phyloP scores from a whole-genome alignment of 2,888 invertebrate species.

The Drosophila kambysellisi region DNA sequence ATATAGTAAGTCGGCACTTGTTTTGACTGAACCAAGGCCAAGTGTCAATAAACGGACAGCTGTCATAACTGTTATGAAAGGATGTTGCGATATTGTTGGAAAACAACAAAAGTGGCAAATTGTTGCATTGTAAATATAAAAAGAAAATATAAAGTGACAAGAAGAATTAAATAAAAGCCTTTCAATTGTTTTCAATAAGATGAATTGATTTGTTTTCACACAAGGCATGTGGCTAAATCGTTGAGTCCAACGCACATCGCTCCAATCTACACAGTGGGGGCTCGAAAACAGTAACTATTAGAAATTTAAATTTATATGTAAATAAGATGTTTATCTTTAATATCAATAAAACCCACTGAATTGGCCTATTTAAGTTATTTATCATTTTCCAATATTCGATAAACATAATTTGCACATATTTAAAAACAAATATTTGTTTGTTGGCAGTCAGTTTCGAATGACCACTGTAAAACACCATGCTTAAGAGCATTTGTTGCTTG shows the following conservation, averaged over 20 bases:
- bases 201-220: conserved; percentile 75
- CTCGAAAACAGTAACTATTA: neutral
- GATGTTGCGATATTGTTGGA: conserved; percentile 16
- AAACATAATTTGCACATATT: neutral
- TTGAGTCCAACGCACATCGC: conserved; percentile 8
- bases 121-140: conserved; percentile 4
- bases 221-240: conserved; percentile 53
- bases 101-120: conserved; percentile 33
- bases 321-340: neutral
- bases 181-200: conserved; percentile 76
- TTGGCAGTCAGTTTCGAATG: neutral
- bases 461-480: conserved; percentile 13
- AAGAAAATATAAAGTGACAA: neutral
- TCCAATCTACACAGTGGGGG: conserved; percentile 1
- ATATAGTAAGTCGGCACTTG: conserved; percentile 5
- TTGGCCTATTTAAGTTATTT: neutral
- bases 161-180: conserved; percentile 45
- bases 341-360: neutral
- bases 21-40: conserved; percentile 12
- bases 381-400: neutral
- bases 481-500: conserved; percentile 38
- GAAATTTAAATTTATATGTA: neutral
- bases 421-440: neutral
- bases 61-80: conserved; percentile 36
- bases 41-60: conserved; percentile 30